Evolutionary conservation across 2,888 invertebrate species (phyloP).

Genomic region (Melinopterus prodromus): DNA sequence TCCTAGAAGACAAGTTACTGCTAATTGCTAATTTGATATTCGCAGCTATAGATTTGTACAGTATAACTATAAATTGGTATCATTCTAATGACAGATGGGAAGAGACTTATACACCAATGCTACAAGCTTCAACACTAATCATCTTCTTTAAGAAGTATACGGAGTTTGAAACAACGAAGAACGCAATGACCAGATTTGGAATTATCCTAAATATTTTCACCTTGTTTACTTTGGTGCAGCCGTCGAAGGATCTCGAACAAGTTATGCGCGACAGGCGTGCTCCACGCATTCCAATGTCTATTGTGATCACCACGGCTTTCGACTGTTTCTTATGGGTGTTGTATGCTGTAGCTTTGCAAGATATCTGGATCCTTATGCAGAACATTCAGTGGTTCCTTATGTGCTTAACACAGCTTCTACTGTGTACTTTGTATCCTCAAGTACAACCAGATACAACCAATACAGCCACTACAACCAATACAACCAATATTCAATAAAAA

Average conservation of each 20-base stretch:
- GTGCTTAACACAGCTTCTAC: conserved; percentile 11
- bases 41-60: conserved; percentile 5
- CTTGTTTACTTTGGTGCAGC: conserved; percentile 9
- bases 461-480: too few relatives aligned
- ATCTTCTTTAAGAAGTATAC: conserved; percentile 12
- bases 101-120: conserved; percentile 17
- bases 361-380: conserved; percentile 12
- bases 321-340: conserved; percentile 12
- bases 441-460: background rate
- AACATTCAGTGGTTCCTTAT: conserved; percentile 17
- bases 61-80: conserved; percentile 18
- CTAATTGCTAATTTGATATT: conserved; percentile 16
- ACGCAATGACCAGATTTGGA: conserved; percentile 6
- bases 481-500: too few relatives aligned
- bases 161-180: background rate
- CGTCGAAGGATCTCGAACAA: conserved; percentile 15
- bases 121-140: background rate
- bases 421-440: conserved; percentile 9
- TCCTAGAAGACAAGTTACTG: conserved; percentile 11
- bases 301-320: conserved; percentile 7
- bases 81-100: conserved; percentile 11
- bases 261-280: conserved; percentile 14
- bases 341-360: conserved; percentile 5
- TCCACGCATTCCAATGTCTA: conserved; percentile 10
- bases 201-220: conserved; percentile 15